Conservation (phyloP, 2,797 vertebrate genomes). For the Macropus fuliginosus region DNA sequence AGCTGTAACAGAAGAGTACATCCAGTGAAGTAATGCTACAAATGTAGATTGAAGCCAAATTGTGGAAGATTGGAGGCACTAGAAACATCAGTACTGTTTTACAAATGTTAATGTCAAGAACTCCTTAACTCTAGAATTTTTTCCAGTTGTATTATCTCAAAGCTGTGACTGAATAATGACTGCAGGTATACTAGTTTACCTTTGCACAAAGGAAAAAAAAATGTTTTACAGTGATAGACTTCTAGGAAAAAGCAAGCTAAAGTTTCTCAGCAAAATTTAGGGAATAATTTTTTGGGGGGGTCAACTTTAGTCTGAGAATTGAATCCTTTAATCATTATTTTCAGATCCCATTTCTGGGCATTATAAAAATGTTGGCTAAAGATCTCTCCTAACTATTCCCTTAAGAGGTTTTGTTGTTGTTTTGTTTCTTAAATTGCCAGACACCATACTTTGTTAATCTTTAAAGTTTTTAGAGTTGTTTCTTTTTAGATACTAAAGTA, state of each 20-base stretch:
- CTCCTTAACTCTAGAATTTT: not conserved
- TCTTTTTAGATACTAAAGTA: conserved; percentile 66
- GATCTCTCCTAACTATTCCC: conserved; percentile 47
- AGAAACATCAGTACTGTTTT: conserved; percentile 26
- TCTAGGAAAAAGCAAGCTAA: conserved; percentile 35
- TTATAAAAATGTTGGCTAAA: conserved; percentile 37
- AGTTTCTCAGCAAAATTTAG: not conserved
- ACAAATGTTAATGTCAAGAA: conserved; percentile 42
- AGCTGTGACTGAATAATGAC: conserved; percentile 23
- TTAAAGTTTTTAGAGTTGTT: conserved; percentile 53
- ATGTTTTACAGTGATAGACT: conserved; percentile 8
- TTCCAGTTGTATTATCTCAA: not conserved
- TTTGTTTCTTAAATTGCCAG: conserved; percentile 46
- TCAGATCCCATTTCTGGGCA: conserved; percentile 51
- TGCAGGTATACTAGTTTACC: not conserved
- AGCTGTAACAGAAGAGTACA: not conserved
- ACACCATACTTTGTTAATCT: conserved; percentile 61
- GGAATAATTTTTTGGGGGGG: conserved; percentile 9
- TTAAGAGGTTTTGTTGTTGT: conserved; percentile 43
- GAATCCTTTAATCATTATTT: conserved; percentile 36
- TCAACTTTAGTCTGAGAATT: conserved; percentile 51
- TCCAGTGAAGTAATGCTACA: not conserved
- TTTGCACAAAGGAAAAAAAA: conserved; percentile 35
- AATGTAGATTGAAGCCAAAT: not conserved
- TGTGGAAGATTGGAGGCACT: not conserved